Evolutionary conservation across 2,797 vertebrate genomes (phyloP).

Genomic region (Pseudochirops corinnae): DNA sequence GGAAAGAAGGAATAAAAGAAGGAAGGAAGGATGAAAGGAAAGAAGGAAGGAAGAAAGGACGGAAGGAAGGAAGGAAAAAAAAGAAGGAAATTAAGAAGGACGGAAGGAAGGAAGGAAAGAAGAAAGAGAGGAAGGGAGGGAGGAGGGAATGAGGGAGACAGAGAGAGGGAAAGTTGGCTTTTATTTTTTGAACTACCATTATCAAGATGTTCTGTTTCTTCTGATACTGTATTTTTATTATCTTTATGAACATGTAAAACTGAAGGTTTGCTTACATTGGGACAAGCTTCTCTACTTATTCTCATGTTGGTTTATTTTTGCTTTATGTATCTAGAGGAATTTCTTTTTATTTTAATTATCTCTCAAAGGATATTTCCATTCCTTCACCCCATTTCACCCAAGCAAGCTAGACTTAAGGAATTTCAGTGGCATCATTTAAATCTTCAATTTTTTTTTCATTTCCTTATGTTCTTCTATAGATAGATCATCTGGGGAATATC

Average conservation of each 20-base stretch:
- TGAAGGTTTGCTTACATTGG: neutral
- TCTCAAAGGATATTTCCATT: conserved; percentile 31
- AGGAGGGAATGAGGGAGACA: neutral
- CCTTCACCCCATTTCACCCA: neutral
- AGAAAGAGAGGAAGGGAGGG: neutral
- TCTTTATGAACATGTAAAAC: neutral
- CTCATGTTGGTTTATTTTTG: conserved; percentile 33
- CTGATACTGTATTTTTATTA: neutral
- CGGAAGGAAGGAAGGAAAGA: neutral
- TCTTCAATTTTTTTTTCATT: conserved; percentile 1
- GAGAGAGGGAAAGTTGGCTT: neutral
- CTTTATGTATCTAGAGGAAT: neutral
- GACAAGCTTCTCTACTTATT: conserved; percentile 22
- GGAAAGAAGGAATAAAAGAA: neutral
- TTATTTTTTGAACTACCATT: neutral
- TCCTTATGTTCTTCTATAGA: conserved; percentile 6
- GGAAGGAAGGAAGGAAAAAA: neutral
- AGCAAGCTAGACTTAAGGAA: conserved; percentile 26
- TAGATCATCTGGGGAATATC: neutral
- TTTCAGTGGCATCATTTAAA: neutral
- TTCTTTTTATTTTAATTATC: neutral
- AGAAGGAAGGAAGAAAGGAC: neutral
- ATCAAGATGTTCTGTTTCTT: neutral
- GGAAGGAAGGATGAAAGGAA: neutral
- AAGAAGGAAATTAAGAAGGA: neutral